Evolutionary conservation across 2,113 vertebrate species (phyloP).

Genomic region (Myotis yumanensis): DNA sequence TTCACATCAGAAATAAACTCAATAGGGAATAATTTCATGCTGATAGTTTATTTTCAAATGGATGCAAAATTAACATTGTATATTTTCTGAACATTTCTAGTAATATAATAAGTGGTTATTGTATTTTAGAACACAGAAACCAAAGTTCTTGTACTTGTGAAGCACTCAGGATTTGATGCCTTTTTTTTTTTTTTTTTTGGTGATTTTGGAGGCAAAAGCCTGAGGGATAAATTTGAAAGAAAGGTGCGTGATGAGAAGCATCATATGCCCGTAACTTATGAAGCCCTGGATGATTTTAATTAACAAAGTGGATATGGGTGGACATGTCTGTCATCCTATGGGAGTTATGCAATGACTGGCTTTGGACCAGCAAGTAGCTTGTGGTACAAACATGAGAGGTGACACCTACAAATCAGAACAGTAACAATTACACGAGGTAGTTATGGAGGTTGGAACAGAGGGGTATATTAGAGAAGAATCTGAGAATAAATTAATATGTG

Average conservation of each 20-base stretch:
- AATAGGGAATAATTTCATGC: slow-evolving; percentile 29
- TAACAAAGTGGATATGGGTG: not conserved
- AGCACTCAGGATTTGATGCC: not conserved
- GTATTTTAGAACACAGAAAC: not conserved
- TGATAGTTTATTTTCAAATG: not conserved
- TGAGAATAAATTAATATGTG: slow-evolving; percentile 18
- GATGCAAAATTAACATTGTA: not conserved
- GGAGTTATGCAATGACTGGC: not conserved
- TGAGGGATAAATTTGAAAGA: slow-evolving; percentile 3
- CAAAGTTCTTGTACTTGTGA: not conserved
- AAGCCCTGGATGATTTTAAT: not conserved
- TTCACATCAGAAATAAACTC: slow-evolving; percentile 41
- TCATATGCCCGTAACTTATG: not conserved
- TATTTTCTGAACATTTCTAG: slow-evolving; percentile 15
- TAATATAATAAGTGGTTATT: not conserved
- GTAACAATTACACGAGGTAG: not conserved
- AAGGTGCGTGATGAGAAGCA: not conserved
- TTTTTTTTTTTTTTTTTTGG: not conserved
- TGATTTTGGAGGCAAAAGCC: not conserved
- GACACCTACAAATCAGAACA: not conserved
- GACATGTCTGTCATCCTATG: not conserved
- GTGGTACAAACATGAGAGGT: not conserved
- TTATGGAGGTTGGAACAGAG: not conserved
- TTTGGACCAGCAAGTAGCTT: not conserved
- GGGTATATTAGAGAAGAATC: not conserved